Evolutionary conservation across 2,888 invertebrate species (phyloP).

Genomic region (Mythimna vitellina): DNA sequence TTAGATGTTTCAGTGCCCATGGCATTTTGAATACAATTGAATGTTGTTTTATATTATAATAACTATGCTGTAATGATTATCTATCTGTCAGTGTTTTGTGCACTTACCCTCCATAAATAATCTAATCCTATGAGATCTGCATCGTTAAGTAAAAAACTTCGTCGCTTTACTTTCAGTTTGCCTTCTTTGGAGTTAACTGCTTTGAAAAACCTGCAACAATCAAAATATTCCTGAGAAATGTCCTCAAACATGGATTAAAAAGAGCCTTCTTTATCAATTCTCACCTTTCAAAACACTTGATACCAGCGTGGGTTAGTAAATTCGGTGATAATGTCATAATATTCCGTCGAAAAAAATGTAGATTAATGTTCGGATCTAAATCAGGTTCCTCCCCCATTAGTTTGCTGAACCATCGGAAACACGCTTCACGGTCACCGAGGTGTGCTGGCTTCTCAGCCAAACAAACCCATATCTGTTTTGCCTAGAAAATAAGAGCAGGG

Average conservation of each 20-base stretch:
- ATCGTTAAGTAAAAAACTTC: slow-evolving; percentile 97
- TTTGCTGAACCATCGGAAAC: slow-evolving; percentile 99
- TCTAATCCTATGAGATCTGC: slow-evolving; percentile 98
- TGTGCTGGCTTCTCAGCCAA: slow-evolving; percentile 98
- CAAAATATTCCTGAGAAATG: neutral
- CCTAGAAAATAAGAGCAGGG: slow-evolving; percentile 82
- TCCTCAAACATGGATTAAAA: neutral
- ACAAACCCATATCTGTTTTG: slow-evolving; percentile 99
- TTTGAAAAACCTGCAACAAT: slow-evolving; percentile 94
- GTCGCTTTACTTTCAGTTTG: slow-evolving; percentile 96
- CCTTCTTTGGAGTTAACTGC: slow-evolving; percentile 98
- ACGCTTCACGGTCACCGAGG: slow-evolving; percentile 97
- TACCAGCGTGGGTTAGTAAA: slow-evolving; percentile 97
- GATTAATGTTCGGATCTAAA: slow-evolving; percentile 98
- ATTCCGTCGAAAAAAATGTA: slow-evolving; percentile 98
- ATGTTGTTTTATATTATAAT: neutral
- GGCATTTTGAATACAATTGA: too few species aligned
- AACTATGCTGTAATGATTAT: neutral
- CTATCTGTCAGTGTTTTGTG: neutral
- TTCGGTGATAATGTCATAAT: slow-evolving; percentile 97
- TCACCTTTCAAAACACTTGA: slow-evolving; percentile 95
- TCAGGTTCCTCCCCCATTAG: slow-evolving; percentile 99
- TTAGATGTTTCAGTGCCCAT: too few species aligned
- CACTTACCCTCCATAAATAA: slow-evolving; percentile 97
- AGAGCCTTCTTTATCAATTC: neutral